phyloP scores from a whole-genome alignment of 2,888 invertebrate genomes.

The Plebejus melissa region DNA sequence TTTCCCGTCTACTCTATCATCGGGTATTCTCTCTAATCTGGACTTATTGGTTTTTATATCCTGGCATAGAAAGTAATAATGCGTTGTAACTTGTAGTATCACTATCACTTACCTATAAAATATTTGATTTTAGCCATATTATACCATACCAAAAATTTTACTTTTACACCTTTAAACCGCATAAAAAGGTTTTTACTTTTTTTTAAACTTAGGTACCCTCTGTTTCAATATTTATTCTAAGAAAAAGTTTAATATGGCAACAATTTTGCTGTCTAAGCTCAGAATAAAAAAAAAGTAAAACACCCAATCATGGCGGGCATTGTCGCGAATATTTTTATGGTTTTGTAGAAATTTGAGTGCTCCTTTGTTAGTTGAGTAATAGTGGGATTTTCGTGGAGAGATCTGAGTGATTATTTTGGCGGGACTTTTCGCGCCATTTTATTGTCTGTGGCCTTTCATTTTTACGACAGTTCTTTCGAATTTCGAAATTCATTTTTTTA shows the following conservation, averaged over 20 bases:
- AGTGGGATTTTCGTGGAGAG: constrained; percentile 26
- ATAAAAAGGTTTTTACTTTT: neutral
- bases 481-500: neutral
- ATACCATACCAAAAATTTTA: too few species aligned
- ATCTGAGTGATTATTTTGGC: constrained; percentile 24
- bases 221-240: constrained; percentile 33
- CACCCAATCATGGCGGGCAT: constrained; percentile 34
- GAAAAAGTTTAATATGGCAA: constrained; percentile 60
- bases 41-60: too few species aligned
- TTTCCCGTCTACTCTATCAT: too few species aligned
- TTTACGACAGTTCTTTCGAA: neutral
- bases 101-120: too few species aligned
- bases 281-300: constrained; percentile 53
- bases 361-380: constrained; percentile 35
- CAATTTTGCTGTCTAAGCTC: constrained; percentile 47
- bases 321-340: constrained; percentile 36
- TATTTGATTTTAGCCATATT: too few species aligned
- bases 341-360: constrained; percentile 33
- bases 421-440: constrained; percentile 12
- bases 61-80: too few species aligned
- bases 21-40: too few species aligned
- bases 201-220: neutral
- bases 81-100: too few species aligned
- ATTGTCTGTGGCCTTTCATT: constrained; percentile 1
- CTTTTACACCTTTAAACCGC: too few species aligned